These are phyloP conservation scores for Alca torda DNA, from an alignment of 2,797 vertebrate species.

Conservation along the genomic window DNA sequence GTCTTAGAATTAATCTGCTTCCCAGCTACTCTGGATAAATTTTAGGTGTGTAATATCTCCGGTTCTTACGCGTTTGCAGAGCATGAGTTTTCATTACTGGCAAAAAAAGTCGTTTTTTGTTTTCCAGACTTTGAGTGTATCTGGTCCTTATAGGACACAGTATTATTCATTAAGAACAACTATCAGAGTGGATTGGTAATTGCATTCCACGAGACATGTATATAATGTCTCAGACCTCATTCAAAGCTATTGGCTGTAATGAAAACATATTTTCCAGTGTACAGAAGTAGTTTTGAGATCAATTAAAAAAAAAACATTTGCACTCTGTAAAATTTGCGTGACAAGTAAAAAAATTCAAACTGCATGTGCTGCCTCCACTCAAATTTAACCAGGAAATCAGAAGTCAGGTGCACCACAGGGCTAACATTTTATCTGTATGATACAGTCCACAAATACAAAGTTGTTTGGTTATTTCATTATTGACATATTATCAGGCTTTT, in stretches of 20 bases:
- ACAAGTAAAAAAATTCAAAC: neutral
- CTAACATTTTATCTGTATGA: neutral
- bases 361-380: neutral
- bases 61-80: neutral
- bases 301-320: neutral
- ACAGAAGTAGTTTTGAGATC: neutral
- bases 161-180: neutral
- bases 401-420: neutral
- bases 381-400: neutral
- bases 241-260: neutral
- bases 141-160: neutral
- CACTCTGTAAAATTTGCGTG: neutral
- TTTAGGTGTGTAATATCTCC: neutral
- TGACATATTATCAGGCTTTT: neutral
- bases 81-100: neutral
- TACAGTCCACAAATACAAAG: neutral
- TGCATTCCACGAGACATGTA: accelerated
- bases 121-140: neutral
- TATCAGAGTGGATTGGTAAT: neutral
- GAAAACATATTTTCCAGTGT: neutral
- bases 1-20: neutral
- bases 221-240: neutral
- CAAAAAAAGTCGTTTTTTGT: neutral
- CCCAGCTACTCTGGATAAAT: neutral
- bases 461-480: neutral